phyloP scores from a whole-genome alignment of 2,113 vertebrate genomes.

The Tetraodon nigroviridis region DNA sequence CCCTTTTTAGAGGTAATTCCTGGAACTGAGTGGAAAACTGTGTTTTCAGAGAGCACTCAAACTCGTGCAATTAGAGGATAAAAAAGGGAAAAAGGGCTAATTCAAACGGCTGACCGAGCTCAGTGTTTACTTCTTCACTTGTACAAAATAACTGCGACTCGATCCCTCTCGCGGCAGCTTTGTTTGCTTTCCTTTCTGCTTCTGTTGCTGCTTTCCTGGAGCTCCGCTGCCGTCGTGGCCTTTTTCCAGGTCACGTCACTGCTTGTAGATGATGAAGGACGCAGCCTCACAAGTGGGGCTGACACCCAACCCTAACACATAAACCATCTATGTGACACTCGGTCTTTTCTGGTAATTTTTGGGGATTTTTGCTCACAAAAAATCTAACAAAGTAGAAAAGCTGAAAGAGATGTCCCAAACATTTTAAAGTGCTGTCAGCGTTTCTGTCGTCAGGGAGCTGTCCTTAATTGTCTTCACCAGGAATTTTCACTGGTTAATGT shows the following conservation, averaged over 20 bases:
- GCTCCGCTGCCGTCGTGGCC: slow-evolving; percentile 20
- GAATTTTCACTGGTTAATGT: too few relatives aligned
- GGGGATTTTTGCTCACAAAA: too few relatives aligned
- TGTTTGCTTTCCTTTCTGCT: slow-evolving; percentile 19
- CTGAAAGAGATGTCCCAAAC: too few relatives aligned
- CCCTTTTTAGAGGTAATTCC: background rate
- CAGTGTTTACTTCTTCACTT: slow-evolving; percentile 13
- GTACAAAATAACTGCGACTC: slow-evolving; percentile 28
- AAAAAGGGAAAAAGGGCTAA: slow-evolving; percentile 2
- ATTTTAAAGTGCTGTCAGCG: slow-evolving; percentile 3
- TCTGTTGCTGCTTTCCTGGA: slow-evolving; percentile 6
- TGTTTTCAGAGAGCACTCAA: slow-evolving; percentile 5
- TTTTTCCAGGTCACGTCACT: slow-evolving; percentile 23
- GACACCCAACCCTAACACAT: background rate
- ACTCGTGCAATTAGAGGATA: slow-evolving; percentile 12
- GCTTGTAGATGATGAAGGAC: slow-evolving; percentile 22
- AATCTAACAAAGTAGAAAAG: too few relatives aligned
- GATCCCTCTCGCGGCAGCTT: slow-evolving; percentile 4
- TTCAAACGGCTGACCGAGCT: slow-evolving; percentile 2
- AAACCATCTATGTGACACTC: too few relatives aligned
- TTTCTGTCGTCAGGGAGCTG: too few relatives aligned
- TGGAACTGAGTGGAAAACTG: background rate
- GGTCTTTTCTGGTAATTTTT: too few relatives aligned
- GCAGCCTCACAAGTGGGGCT: slow-evolving; percentile 8
- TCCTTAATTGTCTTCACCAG: too few relatives aligned